Evolutionary conservation across 2,888 invertebrate genomes (phyloP).

Genomic region (Aporophyla nigra): DNA sequence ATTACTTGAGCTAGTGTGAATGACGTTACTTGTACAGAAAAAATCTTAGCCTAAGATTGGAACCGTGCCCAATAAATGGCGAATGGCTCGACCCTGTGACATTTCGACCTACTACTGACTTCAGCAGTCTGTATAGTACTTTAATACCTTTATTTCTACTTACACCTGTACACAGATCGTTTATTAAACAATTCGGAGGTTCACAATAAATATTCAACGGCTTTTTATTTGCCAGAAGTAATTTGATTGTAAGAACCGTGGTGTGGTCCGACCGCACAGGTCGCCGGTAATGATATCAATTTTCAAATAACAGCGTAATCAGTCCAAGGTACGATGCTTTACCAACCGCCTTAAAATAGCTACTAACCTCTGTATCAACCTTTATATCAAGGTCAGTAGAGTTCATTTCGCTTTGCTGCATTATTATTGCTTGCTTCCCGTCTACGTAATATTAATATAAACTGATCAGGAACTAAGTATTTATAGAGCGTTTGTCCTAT

Average conservation of each 20-base stretch:
- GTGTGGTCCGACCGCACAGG: slow-evolving; percentile 56
- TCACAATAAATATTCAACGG: neutral
- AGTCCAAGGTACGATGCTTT: slow-evolving; percentile 35
- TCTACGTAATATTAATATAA: slow-evolving; percentile 60
- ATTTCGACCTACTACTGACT: slow-evolving; percentile 23
- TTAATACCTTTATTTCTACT: neutral
- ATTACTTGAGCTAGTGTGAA: slow-evolving; percentile 20
- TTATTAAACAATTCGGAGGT: neutral
- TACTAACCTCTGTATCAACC: slow-evolving; percentile 21
- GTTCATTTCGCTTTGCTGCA: slow-evolving; percentile 48
- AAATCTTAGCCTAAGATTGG: slow-evolving; percentile 35
- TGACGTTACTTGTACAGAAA: slow-evolving; percentile 17
- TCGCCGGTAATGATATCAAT: slow-evolving; percentile 63
- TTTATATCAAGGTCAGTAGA: slow-evolving; percentile 42
- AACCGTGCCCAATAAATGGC: slow-evolving; percentile 45
- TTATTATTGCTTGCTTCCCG: slow-evolving; percentile 42
- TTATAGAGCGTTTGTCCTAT: slow-evolving; percentile 49
- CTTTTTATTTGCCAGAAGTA: slow-evolving; percentile 22
- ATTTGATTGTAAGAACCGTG: slow-evolving; percentile 51
- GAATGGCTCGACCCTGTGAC: slow-evolving; percentile 42
- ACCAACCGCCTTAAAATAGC: slow-evolving; percentile 31
- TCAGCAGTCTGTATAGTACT: slow-evolving; percentile 4
- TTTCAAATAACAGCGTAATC: slow-evolving; percentile 64
- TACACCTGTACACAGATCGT: neutral
- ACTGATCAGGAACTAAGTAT: slow-evolving; percentile 63